These are phyloP conservation scores for Numenius phaeopus DNA, from an alignment of 2,797 vertebrate genomes.

Conservation along the genomic window DNA sequence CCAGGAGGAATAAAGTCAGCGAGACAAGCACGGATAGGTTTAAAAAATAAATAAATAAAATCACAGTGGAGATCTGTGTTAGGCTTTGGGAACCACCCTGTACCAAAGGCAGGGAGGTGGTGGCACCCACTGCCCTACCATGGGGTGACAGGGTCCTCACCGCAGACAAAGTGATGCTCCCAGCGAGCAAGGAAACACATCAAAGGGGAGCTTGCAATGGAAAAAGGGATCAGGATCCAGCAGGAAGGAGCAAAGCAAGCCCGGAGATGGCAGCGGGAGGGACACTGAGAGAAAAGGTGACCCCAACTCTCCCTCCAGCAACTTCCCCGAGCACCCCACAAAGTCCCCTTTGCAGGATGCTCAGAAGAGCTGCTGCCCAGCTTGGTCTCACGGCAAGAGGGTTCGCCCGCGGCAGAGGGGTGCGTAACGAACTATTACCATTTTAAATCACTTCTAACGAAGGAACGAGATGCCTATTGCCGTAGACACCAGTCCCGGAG, in stretches of 20 bases:
- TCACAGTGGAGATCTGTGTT: fast-evolving
- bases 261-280: fast-evolving
- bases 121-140: not conserved
- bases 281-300: not conserved
- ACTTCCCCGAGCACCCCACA: fast-evolving
- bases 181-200: too few species aligned
- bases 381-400: fast-evolving
- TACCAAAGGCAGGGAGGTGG: not conserved
- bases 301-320: not conserved
- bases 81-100: not conserved
- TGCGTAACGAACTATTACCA: not conserved
- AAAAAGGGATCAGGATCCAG: not conserved
- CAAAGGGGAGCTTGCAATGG: not conserved
- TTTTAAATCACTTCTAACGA: not conserved
- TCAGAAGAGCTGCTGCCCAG: not conserved
- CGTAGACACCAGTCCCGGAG: not conserved
- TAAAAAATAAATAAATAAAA: not conserved
- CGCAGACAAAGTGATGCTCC: not conserved
- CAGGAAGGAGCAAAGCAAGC: fast-evolving
- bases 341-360: not conserved
- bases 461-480: not conserved
- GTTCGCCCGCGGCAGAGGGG: fast-evolving
- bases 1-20: not conserved
- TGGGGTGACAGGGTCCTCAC: fast-evolving
- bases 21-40: not conserved